Evolutionary conservation across 2,113 vertebrate species (phyloP), one percentile per base, ranked within the genome.

Genomic region (Hepsetus odoe): DNA sequence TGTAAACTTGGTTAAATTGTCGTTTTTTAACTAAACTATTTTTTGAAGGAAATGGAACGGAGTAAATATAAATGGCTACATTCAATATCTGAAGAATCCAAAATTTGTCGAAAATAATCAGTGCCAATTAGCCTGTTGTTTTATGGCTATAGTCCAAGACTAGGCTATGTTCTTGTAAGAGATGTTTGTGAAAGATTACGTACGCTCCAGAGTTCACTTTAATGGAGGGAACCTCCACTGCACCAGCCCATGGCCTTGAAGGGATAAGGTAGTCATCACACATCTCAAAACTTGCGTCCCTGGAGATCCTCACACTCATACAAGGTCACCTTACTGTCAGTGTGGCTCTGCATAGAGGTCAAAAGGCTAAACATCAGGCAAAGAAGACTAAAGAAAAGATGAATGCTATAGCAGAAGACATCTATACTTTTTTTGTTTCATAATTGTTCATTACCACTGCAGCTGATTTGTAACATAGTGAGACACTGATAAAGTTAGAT

Each of bases 171-270:
- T 42, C 3, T 1, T 49, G 2, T 49, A 18, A 49, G 18, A 49
- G 14, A 49, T 49, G 2, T 18, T 18, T 49, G 1, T 9, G 1
- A 13, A 49, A 2, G 2, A n/a, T 51, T 20, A 95, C 96, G 97
- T 91, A 99, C 95, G 95, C 95, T 93, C 97, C 97, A 0, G 95
- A 93, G 85, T 94, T 96, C 90, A 98, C 92, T 93, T 96, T 98
- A 89, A 99, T 93, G 66, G 97, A 98, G 58, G 94, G 94, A 65
- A 97, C 96, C 81, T 98, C 95, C 88, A 93, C 91, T 96, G 89
- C 94, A 93, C 97, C 97, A 99, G 80, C 96, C 96, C 96, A 99
- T 98, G 88, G 96, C 96, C 89, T n/a, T 97, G 95, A 85, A 98
- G 92, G 0, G 97, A 98, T 68, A 96, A n/a, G 96, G 88, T 96